Base-by-base conservation (phyloP, 1,140 invertebrate genomes). In the Semibalanus balanoides region DNA sequence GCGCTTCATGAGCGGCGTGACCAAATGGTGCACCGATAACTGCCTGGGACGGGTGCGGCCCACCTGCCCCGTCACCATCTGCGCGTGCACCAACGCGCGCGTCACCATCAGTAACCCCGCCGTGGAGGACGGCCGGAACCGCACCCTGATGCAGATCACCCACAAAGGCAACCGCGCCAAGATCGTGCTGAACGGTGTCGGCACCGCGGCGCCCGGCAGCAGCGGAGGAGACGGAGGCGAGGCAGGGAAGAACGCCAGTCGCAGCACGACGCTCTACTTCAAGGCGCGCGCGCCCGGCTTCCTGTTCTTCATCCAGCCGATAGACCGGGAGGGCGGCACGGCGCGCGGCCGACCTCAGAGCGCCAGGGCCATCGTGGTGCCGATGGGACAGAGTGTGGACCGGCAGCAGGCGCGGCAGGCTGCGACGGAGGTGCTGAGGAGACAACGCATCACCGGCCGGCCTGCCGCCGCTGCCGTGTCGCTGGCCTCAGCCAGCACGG, bases 261-360 rank as follows among this genome's bases (percentile, higher is more conserved):
- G 51, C 51, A 64, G 51, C 51, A 64, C 51, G 7, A 64, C 51
- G 51, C 51, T 64, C 51, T 64, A 64, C 51, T 64, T 64, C 51
- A 64, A 64, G 51, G 51, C 51, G 11, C 51, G 51, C 51, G 51
- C 51, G 11, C 70, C 70, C n/a, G 70, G 70, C 28, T 72, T 72
- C 29, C n/a, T 72, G n/a, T 30, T 72, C 29, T 30, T 72, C 70
- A 28, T 72, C 28, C 70, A 72, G 70, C 70, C 70, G n/a, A 64
- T 64, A 7, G 51, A 64, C 11, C 51, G 51, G 51, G 7, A 64
- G 51, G 22, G 51, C 22, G 51, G 51, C 22, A 19, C 51, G 14
- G 51, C 35, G 5, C 35, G 51, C 22, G 51, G 51, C 1, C 51
- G 51, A 19, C 51, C 51, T 14, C 51, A 64, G 51, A 64, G 51